Conservation (phyloP, 2,797 vertebrate species). For the Babyrousa celebensis region DNA sequence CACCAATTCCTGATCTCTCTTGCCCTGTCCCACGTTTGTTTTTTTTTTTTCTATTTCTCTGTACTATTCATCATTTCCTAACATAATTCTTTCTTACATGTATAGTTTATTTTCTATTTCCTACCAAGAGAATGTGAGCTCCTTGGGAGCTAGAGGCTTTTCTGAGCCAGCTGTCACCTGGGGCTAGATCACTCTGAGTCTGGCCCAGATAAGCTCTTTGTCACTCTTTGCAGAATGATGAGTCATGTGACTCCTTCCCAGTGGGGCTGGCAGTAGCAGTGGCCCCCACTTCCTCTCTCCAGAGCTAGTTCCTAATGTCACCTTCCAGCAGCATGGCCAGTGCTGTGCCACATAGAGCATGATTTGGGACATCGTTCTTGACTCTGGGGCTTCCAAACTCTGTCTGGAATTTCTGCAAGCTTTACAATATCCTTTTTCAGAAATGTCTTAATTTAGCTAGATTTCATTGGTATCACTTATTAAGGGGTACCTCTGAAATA, state of each 20-base stretch:
- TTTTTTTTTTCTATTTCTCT: background rate
- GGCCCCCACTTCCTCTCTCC: background rate
- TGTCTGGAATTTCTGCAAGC: background rate
- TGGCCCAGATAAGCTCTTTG: background rate
- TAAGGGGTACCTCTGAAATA: background rate
- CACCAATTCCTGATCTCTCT: background rate
- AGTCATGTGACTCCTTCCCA: background rate
- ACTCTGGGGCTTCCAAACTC: background rate
- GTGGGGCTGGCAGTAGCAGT: background rate
- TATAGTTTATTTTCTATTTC: background rate
- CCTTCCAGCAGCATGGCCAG: background rate
- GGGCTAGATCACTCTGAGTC: background rate
- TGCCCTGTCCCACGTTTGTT: background rate
- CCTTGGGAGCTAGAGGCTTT: background rate
- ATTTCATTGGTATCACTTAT: background rate
- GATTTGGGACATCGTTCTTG: background rate
- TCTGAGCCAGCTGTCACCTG: background rate
- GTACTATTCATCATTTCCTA: background rate
- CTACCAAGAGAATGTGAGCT: background rate
- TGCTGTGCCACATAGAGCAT: background rate
- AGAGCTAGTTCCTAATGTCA: background rate
- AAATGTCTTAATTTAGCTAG: slow-evolving; percentile 46
- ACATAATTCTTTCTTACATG: slow-evolving; percentile 18
- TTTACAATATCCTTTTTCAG: background rate
- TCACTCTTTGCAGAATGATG: background rate